These are phyloP conservation scores for Heliconius aoede DNA, from an alignment of 2,888 invertebrate species.

Conservation along the genomic window DNA sequence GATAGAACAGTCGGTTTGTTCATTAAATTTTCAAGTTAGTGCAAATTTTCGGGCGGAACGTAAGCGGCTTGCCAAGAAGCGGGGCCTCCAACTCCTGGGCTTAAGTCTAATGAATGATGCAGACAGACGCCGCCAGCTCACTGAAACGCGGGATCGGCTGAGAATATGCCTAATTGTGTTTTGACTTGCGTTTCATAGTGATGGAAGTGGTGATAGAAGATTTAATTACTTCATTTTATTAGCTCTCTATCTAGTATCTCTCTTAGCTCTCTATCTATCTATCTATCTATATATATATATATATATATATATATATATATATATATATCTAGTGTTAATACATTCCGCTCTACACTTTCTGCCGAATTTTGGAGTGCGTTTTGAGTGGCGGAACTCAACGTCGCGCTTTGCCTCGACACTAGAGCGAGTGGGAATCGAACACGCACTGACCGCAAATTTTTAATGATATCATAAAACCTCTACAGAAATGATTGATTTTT, in stretches of 20 bases:
- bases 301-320: too few relatives aligned
- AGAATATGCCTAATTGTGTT: conserved; percentile 36
- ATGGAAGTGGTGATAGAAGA: conserved; percentile 10
- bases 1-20: conserved; percentile 56
- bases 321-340: too few relatives aligned
- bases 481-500: background rate
- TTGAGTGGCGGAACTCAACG: background rate
- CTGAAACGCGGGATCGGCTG: conserved; percentile 35
- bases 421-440: background rate
- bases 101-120: conserved; percentile 43
- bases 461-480: background rate
- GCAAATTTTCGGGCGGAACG: conserved; percentile 60
- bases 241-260: too few relatives aligned
- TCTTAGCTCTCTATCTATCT: too few relatives aligned
- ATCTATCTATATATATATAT: too few relatives aligned
- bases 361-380: background rate
- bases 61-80: conserved; percentile 65
- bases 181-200: conserved; percentile 29
- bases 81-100: conserved; percentile 33
- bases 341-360: background rate
- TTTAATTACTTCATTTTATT: background rate
- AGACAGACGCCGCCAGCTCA: conserved; percentile 41
- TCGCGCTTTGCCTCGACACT: background rate
- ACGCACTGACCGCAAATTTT: background rate
- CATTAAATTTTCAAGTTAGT: conserved; percentile 74